Base-by-base conservation (phyloP, 2,888 invertebrate species). In the Meiosimyza platycephala region DNA sequence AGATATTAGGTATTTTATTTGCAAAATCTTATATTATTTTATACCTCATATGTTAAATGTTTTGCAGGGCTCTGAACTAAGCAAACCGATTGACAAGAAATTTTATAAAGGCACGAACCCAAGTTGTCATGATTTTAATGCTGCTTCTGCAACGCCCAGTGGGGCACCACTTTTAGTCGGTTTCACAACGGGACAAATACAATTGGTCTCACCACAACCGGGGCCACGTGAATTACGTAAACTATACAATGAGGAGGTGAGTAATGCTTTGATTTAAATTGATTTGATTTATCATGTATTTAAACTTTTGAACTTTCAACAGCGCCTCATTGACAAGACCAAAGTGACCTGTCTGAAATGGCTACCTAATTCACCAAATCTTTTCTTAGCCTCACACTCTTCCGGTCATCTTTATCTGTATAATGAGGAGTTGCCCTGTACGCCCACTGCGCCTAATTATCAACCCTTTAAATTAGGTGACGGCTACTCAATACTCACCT, bases 81-180 rank as follows among this genome's bases (percentile, higher is more conserved):
- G 95, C 78, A 98, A 98, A 88, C 98, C 98, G 57, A 93, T 99
- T 80, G 99, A 99, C 88, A 99, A 99, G 88, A 95, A 98, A 87
- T 93, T 97, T 85, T 99, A 99, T 88, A 99, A 99, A 90, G 98
- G 98, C 84, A 98, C 98, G 69, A 97, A 96, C 89, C 99, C 99
- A 18, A 99, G 99, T 40, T 98, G 98, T 88, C 99, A 99, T 86
- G 98, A 98, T 89, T 99, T 99, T 88, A 99, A 99, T 90, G 91
- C 92, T 67, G 90, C 92, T 78, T 93, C 94, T 68, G 94, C 94
- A 83, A 93, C 93, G 73, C 89, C 91, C 16, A 96, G 97, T 75
- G 94, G 94, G 86, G 95, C 96, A 28, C 94, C 95, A 70, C 90
- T 99, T 78, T 90, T 99, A 81, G 96, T 99, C 83, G 99, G 99